Evolutionary conservation across 2,797 vertebrate species (phyloP).

Genomic region (Sebastes kiyomatsui): DNA sequence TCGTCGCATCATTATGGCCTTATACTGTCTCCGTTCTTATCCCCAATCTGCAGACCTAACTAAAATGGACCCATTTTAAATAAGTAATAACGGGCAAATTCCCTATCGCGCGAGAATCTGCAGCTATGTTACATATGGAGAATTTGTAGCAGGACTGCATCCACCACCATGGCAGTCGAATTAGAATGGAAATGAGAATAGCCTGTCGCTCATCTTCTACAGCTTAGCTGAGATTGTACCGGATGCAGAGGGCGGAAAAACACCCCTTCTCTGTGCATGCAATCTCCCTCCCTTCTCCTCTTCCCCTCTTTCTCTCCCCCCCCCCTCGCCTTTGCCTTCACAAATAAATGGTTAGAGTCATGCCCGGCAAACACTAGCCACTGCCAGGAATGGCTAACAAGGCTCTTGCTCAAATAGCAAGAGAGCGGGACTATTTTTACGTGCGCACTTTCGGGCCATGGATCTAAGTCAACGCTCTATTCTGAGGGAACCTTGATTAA

Average conservation of each 20-base stretch:
- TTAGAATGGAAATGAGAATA: constrained; percentile 75
- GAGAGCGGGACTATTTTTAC: constrained; percentile 64
- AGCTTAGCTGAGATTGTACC: constrained; percentile 74
- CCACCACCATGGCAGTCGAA: constrained; percentile 48
- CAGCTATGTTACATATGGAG: constrained; percentile 20
- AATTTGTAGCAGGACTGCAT: constrained; percentile 21
- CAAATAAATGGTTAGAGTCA: constrained; percentile 77
- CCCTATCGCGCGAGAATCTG: constrained; percentile 10
- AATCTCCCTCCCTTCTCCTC: constrained; percentile 54
- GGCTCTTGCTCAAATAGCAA: constrained; percentile 55
- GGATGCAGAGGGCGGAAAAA: constrained; percentile 75
- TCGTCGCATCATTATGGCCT: constrained; percentile 76
- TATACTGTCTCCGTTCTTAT: constrained; percentile 27
- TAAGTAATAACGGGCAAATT: constrained; percentile 34
- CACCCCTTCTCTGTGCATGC: constrained; percentile 59
- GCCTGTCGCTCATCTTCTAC: constrained; percentile 62
- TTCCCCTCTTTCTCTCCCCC: constrained; percentile 35
- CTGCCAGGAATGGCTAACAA: constrained; percentile 74
- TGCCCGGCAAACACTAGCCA: constrained; percentile 67
- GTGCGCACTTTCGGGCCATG: constrained; percentile 29
- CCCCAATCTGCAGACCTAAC: constrained; percentile 23
- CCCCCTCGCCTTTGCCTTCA: constrained; percentile 54
- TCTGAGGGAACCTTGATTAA: constrained; percentile 76
- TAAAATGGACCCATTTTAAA: constrained; percentile 41
- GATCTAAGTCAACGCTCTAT: constrained; percentile 61